Evolutionary conservation across 2,797 vertebrate species (phyloP).

Genomic region (Centropyge bicolor): DNA sequence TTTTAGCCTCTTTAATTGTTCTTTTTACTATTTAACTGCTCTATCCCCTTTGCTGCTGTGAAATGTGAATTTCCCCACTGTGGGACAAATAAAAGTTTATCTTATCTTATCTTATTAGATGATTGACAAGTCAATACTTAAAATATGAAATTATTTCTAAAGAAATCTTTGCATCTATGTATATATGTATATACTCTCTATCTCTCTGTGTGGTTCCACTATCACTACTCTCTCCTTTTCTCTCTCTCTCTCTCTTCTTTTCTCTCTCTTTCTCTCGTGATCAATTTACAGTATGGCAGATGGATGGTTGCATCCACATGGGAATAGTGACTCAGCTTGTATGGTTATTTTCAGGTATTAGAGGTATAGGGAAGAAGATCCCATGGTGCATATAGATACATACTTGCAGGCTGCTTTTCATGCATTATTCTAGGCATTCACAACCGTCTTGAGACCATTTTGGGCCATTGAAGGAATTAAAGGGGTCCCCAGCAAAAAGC

Average conservation of each 20-base stretch:
- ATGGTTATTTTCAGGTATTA: conserved; percentile 37
- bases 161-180: not conserved
- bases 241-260: not conserved
- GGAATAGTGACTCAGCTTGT: conserved; percentile 31
- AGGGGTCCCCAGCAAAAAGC: not conserved
- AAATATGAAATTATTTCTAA: not conserved
- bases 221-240: not conserved
- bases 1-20: no score
- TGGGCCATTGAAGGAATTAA: not conserved
- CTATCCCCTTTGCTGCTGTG: no score
- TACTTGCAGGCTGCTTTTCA: conserved; percentile 10
- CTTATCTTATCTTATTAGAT: no score
- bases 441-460: not conserved
- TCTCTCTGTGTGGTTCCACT: not conserved
- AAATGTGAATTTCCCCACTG: no score
- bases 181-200: not conserved
- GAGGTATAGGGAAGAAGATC: not conserved
- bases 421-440: not conserved
- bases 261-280: not conserved
- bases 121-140: not conserved
- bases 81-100: no score
- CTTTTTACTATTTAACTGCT: no score
- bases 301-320: conserved; percentile 44
- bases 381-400: not conserved
- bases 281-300: conserved; percentile 17